A percentile compares a stretch with the other conserved stretches of the same genome.
Evolutionary conservation across 2,888 invertebrate genomes (phyloP).

Genomic region (Chalcis sispes): DNA sequence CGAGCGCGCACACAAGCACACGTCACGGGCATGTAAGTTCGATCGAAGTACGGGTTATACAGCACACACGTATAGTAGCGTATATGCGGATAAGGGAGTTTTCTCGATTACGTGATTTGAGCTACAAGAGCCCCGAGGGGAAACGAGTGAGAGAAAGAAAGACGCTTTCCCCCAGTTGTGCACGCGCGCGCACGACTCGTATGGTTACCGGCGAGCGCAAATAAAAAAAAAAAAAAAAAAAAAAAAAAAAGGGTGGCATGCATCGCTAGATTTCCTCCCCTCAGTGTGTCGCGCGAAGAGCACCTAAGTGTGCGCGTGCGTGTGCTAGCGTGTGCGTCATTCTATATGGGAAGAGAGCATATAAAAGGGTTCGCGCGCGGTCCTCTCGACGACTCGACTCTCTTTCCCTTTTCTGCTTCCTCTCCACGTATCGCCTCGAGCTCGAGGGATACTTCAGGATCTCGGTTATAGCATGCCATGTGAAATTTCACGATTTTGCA

Average conservation of each 20-base stretch:
- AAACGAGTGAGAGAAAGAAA: slow-evolving; percentile 31
- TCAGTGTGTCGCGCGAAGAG: slow-evolving; percentile 25
- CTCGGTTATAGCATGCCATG: neutral
- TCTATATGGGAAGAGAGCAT: slow-evolving; percentile 50
- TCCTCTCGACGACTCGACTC: slow-evolving; percentile 14
- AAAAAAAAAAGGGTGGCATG: slow-evolving; percentile 59
- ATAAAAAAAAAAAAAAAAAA: neutral
- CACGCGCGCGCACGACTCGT: neutral
- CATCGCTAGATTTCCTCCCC: slow-evolving; percentile 60
- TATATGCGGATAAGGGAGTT: slow-evolving; percentile 55
- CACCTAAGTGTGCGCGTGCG: slow-evolving; percentile 33
- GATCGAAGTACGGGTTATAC: slow-evolving; percentile 12
- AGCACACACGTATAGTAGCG: no score
- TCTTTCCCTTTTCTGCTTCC: slow-evolving; percentile 2
- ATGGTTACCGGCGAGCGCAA: slow-evolving; percentile 4
- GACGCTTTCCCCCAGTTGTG: slow-evolving; percentile 37
- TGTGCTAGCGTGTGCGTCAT: slow-evolving; percentile 51
- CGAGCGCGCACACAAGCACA: slow-evolving; percentile 11
- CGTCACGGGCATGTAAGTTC: neutral
- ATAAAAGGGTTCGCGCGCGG: slow-evolving; percentile 60
- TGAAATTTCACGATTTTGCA: slow-evolving; percentile 38
- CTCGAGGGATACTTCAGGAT: slow-evolving; percentile 20
- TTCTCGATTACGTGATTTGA: slow-evolving; percentile 62
- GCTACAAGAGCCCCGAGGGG: slow-evolving; percentile 54
- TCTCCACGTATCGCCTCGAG: slow-evolving; percentile 20